phyloP scores from a whole-genome alignment of 2,113 vertebrate genomes.

The Anguilla japonica region DNA sequence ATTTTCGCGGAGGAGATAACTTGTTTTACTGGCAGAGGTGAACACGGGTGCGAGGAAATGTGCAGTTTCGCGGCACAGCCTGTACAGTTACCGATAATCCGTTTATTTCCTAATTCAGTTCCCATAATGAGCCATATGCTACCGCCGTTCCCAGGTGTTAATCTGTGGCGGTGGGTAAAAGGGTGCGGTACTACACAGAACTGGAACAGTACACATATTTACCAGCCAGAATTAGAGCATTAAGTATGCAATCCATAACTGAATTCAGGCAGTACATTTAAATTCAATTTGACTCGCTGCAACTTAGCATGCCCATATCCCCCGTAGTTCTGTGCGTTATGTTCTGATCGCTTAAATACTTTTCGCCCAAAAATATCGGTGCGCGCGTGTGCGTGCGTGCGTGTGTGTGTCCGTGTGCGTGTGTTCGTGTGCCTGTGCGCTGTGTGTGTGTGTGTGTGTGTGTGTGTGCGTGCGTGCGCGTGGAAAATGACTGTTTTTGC shows the following conservation, averaged over 20 bases:
- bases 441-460: neutral
- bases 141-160: neutral
- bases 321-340: neutral
- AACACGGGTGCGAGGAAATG: neutral
- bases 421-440: no score
- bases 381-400: no score
- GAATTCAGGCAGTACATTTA: neutral
- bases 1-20: neutral
- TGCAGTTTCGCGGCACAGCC: neutral
- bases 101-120: neutral
- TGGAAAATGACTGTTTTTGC: neutral
- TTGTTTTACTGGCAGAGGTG: neutral
- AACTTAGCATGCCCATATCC: neutral
- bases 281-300: neutral
- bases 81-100: neutral
- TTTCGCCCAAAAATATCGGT: neutral
- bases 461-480: neutral
- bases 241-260: neutral
- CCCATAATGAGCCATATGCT: neutral
- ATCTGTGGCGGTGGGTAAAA: neutral
- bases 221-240: neutral
- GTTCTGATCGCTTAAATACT: neutral
- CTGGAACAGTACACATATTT: neutral
- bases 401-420: no score
- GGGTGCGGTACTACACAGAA: neutral